phyloP scores from a whole-genome alignment of 2,888 invertebrate genomes.

The Brachynemurus nebulosus region DNA sequence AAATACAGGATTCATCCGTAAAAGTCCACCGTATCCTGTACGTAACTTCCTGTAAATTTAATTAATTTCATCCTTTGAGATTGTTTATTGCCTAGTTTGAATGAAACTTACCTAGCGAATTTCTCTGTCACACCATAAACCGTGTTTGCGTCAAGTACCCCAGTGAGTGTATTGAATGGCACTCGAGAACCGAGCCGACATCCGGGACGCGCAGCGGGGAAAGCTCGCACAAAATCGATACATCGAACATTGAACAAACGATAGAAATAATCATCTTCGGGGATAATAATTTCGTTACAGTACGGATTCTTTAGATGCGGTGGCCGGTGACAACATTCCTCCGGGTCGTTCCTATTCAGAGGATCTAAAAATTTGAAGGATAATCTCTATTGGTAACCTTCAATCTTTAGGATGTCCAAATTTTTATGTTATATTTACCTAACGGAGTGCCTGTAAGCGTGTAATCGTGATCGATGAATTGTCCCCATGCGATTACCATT shows the following conservation, averaged over 20 bases:
- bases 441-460: conserved; percentile 78
- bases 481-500: conserved; percentile 89
- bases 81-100: not conserved
- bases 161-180: conserved; percentile 77
- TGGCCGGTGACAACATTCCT: conserved; percentile 77
- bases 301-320: conserved; percentile 76
- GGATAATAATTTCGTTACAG: conserved; percentile 78
- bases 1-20: conserved; percentile 83
- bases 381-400: not conserved
- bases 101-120: conserved; percentile 48
- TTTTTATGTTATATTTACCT: conserved; percentile 45
- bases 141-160: conserved; percentile 77
- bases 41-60: conserved; percentile 53
- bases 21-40: conserved; percentile 64
- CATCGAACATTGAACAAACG: conserved; percentile 70
- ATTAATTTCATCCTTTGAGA: not conserved
- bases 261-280: conserved; percentile 86
- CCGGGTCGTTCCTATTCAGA: conserved; percentile 75
- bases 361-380: conserved; percentile 44
- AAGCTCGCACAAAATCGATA: conserved; percentile 79
- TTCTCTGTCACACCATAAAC: conserved; percentile 78
- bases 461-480: conserved; percentile 90
- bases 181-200: conserved; percentile 74
- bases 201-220: conserved; percentile 75
- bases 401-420: too few species aligned